Conservation (phyloP, 64 coral and sea anemone species). For the Actinia tenebrosa region DNA sequence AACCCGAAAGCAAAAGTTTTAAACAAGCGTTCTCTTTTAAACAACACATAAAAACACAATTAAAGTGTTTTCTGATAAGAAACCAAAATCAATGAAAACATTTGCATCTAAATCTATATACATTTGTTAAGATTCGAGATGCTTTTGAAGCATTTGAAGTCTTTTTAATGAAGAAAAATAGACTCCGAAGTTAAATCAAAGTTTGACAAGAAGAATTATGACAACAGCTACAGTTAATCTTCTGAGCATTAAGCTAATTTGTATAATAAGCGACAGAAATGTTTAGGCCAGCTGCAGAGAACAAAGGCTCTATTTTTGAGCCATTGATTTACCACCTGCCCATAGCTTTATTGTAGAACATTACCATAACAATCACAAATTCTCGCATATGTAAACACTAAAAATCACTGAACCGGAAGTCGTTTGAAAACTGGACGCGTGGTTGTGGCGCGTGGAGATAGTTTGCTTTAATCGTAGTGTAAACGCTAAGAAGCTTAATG, state of each 20-base stretch:
- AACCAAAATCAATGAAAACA: conserved; percentile 53
- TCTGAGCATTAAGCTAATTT: conserved; percentile 74
- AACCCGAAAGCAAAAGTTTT: neutral
- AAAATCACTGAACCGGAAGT: conserved; percentile 41
- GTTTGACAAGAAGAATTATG: conserved; percentile 28
- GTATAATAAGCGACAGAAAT: conserved; percentile 64
- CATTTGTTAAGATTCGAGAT: conserved; percentile 36
- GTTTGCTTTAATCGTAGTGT: neutral
- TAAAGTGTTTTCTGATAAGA: neutral
- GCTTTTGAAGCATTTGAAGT: neutral
- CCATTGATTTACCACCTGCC: conserved; percentile 87
- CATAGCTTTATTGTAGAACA: conserved; percentile 26
- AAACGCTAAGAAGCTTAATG: neutral
- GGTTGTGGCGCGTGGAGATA: neutral
- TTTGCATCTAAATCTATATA: conserved; percentile 67
- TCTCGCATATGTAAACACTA: conserved; percentile 56
- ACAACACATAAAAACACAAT: neutral
- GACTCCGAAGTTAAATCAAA: conserved; percentile 21
- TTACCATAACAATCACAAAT: conserved; percentile 36
- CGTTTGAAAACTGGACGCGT: conserved; percentile 10
- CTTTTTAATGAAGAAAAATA: neutral
- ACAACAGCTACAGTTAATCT: conserved; percentile 37
- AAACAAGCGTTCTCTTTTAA: neutral
- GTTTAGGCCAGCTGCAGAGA: conserved; percentile 71
- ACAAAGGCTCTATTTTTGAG: conserved; percentile 87